A percentile compares a stretch with the other conserved stretches of the same genome.
Conservation (phyloP, 2,113 vertebrate species). For the Paramormyrops kingsleyae region DNA sequence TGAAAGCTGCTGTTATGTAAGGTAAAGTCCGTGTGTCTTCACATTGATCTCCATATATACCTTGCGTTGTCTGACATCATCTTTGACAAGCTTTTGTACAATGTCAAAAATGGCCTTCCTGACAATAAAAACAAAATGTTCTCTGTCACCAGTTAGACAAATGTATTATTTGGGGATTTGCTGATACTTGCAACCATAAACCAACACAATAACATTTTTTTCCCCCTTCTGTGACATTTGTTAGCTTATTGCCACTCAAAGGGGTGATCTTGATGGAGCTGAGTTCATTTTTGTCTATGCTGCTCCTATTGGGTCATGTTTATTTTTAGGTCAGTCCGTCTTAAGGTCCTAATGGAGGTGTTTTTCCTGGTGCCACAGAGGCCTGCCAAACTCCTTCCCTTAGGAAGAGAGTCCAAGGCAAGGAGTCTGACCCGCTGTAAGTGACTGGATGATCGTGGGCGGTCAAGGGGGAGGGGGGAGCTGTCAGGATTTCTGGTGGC, state of each 20-base stretch:
- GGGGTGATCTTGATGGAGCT: background rate
- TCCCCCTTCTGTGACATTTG: background rate
- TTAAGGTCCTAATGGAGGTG: constrained; percentile 45
- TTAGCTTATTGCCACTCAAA: background rate
- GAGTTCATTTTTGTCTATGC: background rate
- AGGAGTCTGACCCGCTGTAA: constrained; percentile 66
- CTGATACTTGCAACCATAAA: background rate
- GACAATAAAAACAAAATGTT: background rate
- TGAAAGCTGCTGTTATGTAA: background rate
- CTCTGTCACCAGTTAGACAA: no score
- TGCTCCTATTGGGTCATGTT: constrained; percentile 24
- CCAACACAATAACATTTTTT: constrained; percentile 1
- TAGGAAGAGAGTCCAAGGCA: constrained; percentile 55
- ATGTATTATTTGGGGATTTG: background rate
- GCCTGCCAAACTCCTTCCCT: constrained; percentile 31
- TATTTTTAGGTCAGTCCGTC: constrained; percentile 43
- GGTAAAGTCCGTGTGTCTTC: background rate
- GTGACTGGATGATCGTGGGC: constrained; percentile 43
- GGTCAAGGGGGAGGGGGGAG: constrained; percentile 43
- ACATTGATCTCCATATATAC: background rate
- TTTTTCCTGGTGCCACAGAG: constrained; percentile 65
- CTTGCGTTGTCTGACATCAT: background rate
- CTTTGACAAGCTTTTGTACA: background rate
- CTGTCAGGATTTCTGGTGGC: constrained; percentile 59
- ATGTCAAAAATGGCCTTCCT: background rate